Evolutionary conservation across 2,888 invertebrate genomes (phyloP), one percentile per base, ranked within the genome.

Genomic region (Nycteola revayana): DNA sequence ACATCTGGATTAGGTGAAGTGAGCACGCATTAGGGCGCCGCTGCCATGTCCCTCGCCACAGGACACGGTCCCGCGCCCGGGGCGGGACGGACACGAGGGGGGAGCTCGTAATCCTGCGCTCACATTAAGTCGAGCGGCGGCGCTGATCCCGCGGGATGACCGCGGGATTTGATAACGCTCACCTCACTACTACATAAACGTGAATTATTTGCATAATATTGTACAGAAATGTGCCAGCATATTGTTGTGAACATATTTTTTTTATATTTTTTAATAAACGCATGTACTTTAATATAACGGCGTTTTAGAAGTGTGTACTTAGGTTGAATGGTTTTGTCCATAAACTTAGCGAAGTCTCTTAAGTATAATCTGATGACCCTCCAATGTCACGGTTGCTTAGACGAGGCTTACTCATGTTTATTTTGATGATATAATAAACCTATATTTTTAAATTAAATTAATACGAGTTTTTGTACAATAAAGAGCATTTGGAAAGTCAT

Each of bases 101-200:
- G 28, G 25, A 28, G 33, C 32, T n/a, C 36, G 26, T 53, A 42
- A 57, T 49, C 42, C 40, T 25, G 32, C 30, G 36, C 38, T 39
- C 36, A 41, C 44, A 53, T 57, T 39, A 49, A 31, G 37, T 40
- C 10, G 36, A 47, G 50, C 47, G 38, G 35, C 36, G 29, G 24
- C 36, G 26, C 37, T 46, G 49, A 55, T 42, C 39, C 53, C 42
- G 14, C 28, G 42, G 34, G 39, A 40, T 49, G 41, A 38, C 40
- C 49, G 31, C 31, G 35, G 37, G 37, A 46, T 49, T 46, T 53
- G 39, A 40, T 43, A 36, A 32, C 40, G 29, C 35, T 39, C 34
- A 36, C 49, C 53, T 46, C 28, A 32, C 39, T 26, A 37, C 34
- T 28, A 43, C 28, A 25, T 25, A 17, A 28, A 49, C 36, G 28